A percentile compares a stretch with the other conserved stretches of the same genome.
Evolutionary conservation across 2,113 vertebrate species (phyloP).

Genomic region (Nesogale talazaci): DNA sequence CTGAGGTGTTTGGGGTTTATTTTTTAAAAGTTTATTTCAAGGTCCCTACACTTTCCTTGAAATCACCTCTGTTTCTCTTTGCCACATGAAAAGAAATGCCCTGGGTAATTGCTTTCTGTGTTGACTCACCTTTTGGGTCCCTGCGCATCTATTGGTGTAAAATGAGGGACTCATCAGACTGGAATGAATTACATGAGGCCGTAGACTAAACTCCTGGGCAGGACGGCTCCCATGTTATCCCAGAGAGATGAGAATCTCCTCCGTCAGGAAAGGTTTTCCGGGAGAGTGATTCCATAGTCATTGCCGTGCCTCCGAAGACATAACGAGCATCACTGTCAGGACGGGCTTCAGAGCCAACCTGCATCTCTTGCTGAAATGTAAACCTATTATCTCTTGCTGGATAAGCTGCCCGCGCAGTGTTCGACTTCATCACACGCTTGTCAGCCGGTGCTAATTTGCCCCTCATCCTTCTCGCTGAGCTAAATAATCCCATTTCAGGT

Average conservation of each 20-base stretch:
- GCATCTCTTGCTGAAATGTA: background rate
- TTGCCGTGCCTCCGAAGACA: background rate
- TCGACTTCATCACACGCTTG: background rate
- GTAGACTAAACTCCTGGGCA: conserved; percentile 16
- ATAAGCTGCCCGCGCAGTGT: background rate
- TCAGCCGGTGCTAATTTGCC: background rate
- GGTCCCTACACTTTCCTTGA: background rate
- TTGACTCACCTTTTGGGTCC: background rate
- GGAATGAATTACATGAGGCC: conserved; percentile 42
- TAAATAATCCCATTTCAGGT: conserved; percentile 16
- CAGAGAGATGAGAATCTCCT: background rate
- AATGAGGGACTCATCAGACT: conserved; percentile 50
- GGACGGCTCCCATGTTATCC: background rate
- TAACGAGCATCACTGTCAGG: background rate
- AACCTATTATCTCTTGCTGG: background rate
- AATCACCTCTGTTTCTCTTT: background rate
- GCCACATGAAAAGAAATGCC: conserved; percentile 6
- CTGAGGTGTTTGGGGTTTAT: background rate
- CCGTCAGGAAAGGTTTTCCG: background rate
- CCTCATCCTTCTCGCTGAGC: background rate
- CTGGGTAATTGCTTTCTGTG: background rate
- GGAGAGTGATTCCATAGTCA: conserved; percentile 7
- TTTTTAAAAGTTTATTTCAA: background rate
- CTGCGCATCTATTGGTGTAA: background rate
- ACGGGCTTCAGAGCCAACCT: background rate